Base-by-base conservation (phyloP, 2,797 vertebrate genomes). In the Serranus cabrilla region DNA sequence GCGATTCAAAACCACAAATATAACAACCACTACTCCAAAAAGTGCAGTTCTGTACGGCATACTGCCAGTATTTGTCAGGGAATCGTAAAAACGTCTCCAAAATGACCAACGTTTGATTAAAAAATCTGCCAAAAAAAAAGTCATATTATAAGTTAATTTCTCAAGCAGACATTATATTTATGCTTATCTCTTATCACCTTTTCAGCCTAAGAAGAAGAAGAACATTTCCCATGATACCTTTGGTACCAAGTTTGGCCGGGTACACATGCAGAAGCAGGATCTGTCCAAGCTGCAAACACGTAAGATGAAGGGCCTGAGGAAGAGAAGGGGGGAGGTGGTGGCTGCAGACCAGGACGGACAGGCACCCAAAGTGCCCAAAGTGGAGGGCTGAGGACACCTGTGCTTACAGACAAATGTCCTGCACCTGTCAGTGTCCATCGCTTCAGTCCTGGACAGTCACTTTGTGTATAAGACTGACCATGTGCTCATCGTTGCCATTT, bases 231-330 rank as follows among this genome's bases (percentile, higher is more conserved):
- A 96, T 0, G 95, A 99, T 83, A 91, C 84, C 34, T 97, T 99
- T 50, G 98, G 98, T 34, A 97, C 96, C 65, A 97, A 94, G 82
- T 97, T 96, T 0, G 98, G 98, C 55, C 96, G 95, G 11, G 95
- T 99, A 70, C 98, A 99, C 88, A 99, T 99, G 98, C 97, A 99
- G 93, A 98, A 97, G 78, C 98, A 99, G 90, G 96, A 99, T 80
- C 94, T 99, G 46, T 84, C 93, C 84, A 99, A 98, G 90, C 89
- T 99, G 18, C 97, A 95, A 43, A 99, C 98, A 0, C 94, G 98
- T 1, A 99, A 99, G 92, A 95, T 99, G 96, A 99, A 97, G 91
- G 98, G 97, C 11, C 92, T 99, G 81, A 97, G 92, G 92, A 99
- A 98, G 88, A 96, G 97, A 78, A 96, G 77, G 71, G 93, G 95